A percentile compares a stretch with the other conserved stretches of the same genome.
Evolutionary conservation across 1,140 invertebrate species (phyloP).

Genomic region (Lutraria rhynchaena): DNA sequence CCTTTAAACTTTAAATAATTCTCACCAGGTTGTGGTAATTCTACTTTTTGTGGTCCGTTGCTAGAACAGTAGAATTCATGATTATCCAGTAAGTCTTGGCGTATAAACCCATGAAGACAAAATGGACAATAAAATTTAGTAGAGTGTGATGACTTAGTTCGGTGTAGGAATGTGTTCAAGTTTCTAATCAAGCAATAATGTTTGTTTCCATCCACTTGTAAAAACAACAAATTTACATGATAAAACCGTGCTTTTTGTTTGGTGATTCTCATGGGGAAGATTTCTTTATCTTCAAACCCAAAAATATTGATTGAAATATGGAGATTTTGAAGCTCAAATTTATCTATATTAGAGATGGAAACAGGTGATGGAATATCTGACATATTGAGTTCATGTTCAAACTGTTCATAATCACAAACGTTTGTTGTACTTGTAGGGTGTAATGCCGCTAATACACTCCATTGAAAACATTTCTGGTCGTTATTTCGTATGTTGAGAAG

Average conservation of each 20-base stretch:
- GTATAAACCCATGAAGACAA: slow-evolving; percentile 8
- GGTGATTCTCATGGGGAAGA: slow-evolving; percentile 22
- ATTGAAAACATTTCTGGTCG: slow-evolving; percentile 31
- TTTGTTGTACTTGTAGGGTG: neutral
- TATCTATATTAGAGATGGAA: neutral
- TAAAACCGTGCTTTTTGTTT: neutral
- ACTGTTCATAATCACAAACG: slow-evolving; percentile 6
- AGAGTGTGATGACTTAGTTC: neutral
- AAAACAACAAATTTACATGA: slow-evolving; percentile 14
- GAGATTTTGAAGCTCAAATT: slow-evolving; percentile 16
- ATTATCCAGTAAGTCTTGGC: neutral
- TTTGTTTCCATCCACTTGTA: neutral
- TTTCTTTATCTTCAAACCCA: neutral
- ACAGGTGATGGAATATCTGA: slow-evolving; percentile 3
- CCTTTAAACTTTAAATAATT: slow-evolving; percentile 28
- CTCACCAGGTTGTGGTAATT: neutral
- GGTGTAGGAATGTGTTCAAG: slow-evolving; percentile 7
- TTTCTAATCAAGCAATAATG: slow-evolving; percentile 23
- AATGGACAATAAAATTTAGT: neutral
- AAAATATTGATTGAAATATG: slow-evolving; percentile 10
- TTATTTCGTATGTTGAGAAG: slow-evolving; percentile 28
- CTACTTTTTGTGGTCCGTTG: slow-evolving; percentile 14
- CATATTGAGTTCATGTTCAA: slow-evolving; percentile 28
- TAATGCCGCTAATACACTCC: slow-evolving; percentile 8
- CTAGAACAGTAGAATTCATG: neutral